Percentiles rank a stretch among this genome's conserved stretches.
These are phyloP conservation scores for Drosophila trapezifrons DNA, from an alignment of 1,140 invertebrate genomes.

Conservation along the genomic window DNA sequence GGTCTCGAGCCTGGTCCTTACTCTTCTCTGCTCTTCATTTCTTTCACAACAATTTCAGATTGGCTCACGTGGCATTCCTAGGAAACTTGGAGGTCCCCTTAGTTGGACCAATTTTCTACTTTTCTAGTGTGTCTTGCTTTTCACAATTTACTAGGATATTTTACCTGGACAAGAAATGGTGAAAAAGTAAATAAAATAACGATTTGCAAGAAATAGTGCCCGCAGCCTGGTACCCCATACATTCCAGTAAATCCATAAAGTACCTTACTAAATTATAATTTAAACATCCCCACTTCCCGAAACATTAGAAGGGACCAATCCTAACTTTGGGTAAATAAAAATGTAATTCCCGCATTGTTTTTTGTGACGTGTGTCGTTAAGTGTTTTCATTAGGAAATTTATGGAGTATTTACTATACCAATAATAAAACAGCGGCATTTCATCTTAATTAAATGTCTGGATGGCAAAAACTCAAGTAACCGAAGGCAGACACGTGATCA, in stretches of 20 bases:
- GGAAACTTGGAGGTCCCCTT: slow-evolving; percentile 7
- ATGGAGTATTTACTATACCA: slow-evolving; percentile 48
- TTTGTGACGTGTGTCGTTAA: slow-evolving; percentile 54
- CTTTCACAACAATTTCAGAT: slow-evolving; percentile 44
- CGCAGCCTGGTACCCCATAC: background rate
- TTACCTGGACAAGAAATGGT: no score
- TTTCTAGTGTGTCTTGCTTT: background rate
- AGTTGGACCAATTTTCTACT: slow-evolving; percentile 5
- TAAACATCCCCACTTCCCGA: background rate
- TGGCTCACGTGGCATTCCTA: slow-evolving; percentile 38
- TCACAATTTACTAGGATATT: background rate
- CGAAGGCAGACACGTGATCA: slow-evolving; percentile 60
- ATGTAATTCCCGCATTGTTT: slow-evolving; percentile 49
- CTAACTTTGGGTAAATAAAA: slow-evolving; percentile 40
- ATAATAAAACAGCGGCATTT: slow-evolving; percentile 52
- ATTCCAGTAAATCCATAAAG: slow-evolving; percentile 6
- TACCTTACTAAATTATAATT: slow-evolving; percentile 30
- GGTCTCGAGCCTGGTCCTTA: background rate
- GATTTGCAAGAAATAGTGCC: background rate
- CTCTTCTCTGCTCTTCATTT: slow-evolving; percentile 1
- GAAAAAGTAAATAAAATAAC: background rate
- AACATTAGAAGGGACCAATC: background rate
- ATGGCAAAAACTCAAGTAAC: slow-evolving; percentile 29
- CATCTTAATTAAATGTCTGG: slow-evolving; percentile 49
- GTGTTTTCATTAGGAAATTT: slow-evolving; percentile 53